Evolutionary conservation across 2,113 vertebrate species (phyloP).

Genomic region (Cyprinodon tularosa): DNA sequence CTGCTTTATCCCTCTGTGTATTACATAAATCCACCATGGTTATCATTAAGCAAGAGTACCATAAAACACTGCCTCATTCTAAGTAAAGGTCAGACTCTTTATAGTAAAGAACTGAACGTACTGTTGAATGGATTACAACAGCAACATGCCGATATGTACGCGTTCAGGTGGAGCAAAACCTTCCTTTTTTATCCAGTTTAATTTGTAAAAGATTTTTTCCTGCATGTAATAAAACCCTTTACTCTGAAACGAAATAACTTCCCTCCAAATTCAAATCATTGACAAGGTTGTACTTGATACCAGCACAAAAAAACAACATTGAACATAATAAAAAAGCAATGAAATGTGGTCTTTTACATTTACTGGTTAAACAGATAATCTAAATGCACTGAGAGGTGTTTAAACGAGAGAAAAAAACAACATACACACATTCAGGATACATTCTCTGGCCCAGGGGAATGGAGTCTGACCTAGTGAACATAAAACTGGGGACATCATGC

Average conservation of each 20-base stretch:
- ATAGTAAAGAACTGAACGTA: conserved; percentile 20
- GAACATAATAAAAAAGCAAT: too few relatives aligned
- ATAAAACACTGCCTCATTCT: conserved; percentile 42
- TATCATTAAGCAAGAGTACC: conserved; percentile 54
- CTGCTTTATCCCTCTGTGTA: conserved; percentile 56
- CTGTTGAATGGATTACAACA: conserved; percentile 13
- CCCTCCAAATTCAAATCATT: too few relatives aligned
- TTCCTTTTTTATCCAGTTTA: neutral
- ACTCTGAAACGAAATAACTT: neutral
- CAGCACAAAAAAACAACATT: too few relatives aligned
- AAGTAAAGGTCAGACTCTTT: conserved; percentile 48
- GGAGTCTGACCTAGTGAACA: too few relatives aligned
- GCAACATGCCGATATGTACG: neutral
- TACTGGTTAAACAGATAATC: too few relatives aligned
- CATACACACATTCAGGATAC: too few relatives aligned
- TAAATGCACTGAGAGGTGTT: too few relatives aligned
- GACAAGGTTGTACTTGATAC: too few relatives aligned
- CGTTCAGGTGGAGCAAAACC: neutral
- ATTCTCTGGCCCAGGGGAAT: too few relatives aligned
- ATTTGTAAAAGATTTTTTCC: neutral
- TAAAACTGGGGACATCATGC: too few relatives aligned
- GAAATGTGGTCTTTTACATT: too few relatives aligned
- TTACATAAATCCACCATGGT: conserved; percentile 60
- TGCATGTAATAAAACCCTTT: neutral
- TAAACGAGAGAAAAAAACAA: too few relatives aligned